A percentile compares a stretch with the other conserved stretches of the same genome.
phyloP scores from a whole-genome alignment of 2,113 vertebrate species.

The Puffinus mauretanicus region DNA sequence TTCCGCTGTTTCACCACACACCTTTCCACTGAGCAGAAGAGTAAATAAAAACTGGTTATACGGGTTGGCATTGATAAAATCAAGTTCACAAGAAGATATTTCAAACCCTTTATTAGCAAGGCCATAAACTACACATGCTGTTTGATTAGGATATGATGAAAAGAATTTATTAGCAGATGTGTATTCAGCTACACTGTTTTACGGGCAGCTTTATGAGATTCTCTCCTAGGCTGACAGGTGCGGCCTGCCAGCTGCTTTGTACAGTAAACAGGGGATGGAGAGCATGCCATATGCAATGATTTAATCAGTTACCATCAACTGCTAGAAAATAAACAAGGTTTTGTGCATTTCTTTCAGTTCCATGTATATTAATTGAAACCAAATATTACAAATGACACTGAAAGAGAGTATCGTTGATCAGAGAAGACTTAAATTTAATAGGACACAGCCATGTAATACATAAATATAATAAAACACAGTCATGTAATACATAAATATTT shows the following conservation, averaged over 20 bases:
- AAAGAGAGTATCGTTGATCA: slow-evolving; percentile 34
- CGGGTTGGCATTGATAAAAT: slow-evolving; percentile 53
- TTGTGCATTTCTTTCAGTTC: slow-evolving; percentile 31
- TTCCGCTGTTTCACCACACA: background rate
- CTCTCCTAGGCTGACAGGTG: slow-evolving; percentile 68
- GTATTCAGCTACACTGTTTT: slow-evolving; percentile 62
- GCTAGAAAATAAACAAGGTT: slow-evolving; percentile 51
- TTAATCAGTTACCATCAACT: slow-evolving; percentile 58
- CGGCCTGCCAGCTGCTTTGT: slow-evolving; percentile 57
- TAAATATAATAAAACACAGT: slow-evolving; percentile 66
- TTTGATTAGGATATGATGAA: slow-evolving; percentile 78
- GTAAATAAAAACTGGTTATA: slow-evolving; percentile 49
- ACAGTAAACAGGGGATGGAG: slow-evolving; percentile 59
- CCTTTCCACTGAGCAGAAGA: slow-evolving; percentile 1
- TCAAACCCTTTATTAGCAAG: slow-evolving; percentile 55
- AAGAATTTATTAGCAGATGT: slow-evolving; percentile 76
- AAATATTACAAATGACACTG: slow-evolving; percentile 54
- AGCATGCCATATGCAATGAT: slow-evolving; percentile 42
- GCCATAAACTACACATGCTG: slow-evolving; percentile 59
- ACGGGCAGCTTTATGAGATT: slow-evolving; percentile 73
- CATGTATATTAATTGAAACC: slow-evolving; percentile 60
- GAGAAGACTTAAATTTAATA: slow-evolving; percentile 55
- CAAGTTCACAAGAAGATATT: slow-evolving; percentile 53
- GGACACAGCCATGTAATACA: slow-evolving; percentile 66
- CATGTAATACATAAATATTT: slow-evolving; percentile 71